phyloP scores from a whole-genome alignment of 1,140 invertebrate genomes.

The Muscidifurax raptorellus region DNA sequence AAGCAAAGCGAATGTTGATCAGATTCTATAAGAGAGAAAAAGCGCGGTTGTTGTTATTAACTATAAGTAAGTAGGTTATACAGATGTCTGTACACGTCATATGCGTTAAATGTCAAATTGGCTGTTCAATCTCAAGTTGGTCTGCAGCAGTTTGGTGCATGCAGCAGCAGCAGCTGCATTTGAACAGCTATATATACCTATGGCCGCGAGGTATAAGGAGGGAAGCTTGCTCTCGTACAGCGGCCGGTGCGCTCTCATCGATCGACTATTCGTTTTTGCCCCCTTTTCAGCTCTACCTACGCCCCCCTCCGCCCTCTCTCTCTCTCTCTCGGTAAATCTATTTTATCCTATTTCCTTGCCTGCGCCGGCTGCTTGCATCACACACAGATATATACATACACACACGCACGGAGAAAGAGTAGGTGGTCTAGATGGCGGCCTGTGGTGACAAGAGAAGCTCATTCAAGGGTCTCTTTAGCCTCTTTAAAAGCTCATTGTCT shows the following conservation, averaged over 20 bases:
- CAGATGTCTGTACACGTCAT: neutral
- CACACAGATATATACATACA: neutral
- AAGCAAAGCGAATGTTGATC: no score
- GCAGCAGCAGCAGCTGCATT: neutral
- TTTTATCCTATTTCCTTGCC: constrained; percentile 2
- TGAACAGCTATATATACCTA: neutral
- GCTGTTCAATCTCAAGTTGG: constrained; percentile 4
- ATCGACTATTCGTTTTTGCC: constrained; percentile 20
- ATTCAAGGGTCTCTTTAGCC: constrained; percentile 19
- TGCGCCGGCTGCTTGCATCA: neutral
- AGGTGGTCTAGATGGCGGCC: neutral
- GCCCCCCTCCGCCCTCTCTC: no score
- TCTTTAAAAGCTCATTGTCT: constrained; percentile 32
- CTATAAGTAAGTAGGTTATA: neutral
- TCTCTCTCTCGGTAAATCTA: neutral
- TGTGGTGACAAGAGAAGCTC: neutral
- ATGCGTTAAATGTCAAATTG: neutral
- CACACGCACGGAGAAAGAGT: neutral
- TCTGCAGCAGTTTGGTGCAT: neutral
- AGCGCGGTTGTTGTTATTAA: no score
- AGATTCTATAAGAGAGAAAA: no score
- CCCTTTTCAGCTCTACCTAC: neutral
- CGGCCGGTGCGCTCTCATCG: constrained; percentile 1
- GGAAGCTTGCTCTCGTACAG: neutral
- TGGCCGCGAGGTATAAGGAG: no score